Conservation (phyloP, 2,888 invertebrate genomes). For the Heliconius cydno region DNA sequence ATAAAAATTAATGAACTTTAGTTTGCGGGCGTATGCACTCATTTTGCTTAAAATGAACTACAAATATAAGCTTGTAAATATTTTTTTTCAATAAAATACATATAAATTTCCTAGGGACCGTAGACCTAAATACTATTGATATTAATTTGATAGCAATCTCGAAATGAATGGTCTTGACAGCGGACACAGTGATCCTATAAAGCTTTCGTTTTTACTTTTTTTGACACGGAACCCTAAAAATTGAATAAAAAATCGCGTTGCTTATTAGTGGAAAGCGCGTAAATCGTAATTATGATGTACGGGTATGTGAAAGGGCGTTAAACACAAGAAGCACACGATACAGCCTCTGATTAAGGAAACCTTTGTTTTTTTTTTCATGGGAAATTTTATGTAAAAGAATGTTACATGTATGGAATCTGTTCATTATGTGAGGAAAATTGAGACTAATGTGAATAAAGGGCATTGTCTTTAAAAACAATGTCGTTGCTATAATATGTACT, state of each 20-base stretch:
- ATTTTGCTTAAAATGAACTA: no score
- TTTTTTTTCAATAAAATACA: no score
- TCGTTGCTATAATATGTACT: not conserved
- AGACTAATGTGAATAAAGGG: slow-evolving; percentile 17
- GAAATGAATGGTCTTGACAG: no score
- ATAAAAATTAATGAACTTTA: no score
- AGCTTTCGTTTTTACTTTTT: no score
- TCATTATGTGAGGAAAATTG: slow-evolving; percentile 41
- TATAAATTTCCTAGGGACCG: no score
- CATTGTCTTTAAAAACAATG: slow-evolving; percentile 4
- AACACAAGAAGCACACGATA: slow-evolving; percentile 28
- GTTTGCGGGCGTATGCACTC: no score
- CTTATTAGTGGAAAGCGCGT: slow-evolving; percentile 30
- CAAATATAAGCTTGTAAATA: no score
- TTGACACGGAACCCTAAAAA: not conserved
- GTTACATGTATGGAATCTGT: slow-evolving; percentile 29
- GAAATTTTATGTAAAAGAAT: slow-evolving; percentile 36
- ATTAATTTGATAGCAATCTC: no score
- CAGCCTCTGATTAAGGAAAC: slow-evolving; percentile 37
- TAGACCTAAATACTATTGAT: no score
- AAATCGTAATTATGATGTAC: slow-evolving; percentile 25
- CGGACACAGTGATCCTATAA: no score
- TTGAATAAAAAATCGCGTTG: not conserved
- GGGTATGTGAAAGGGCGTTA: slow-evolving; percentile 34
- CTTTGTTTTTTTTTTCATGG: slow-evolving; percentile 37